These are phyloP conservation scores for Darevskia nairensis DNA, from an alignment of 2,797 vertebrate species.

Conservation along the genomic window DNA sequence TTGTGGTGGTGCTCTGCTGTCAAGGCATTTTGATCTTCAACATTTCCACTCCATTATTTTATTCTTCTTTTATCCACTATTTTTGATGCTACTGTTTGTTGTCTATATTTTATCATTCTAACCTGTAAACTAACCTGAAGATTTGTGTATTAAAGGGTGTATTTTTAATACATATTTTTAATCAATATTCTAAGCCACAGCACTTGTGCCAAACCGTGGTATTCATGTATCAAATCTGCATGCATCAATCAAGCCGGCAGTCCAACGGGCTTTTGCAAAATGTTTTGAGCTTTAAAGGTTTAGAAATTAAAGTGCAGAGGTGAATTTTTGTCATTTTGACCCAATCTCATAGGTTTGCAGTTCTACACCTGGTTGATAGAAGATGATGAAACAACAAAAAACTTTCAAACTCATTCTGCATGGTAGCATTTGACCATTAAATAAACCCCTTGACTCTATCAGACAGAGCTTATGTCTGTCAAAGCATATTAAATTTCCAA, in stretches of 20 bases:
- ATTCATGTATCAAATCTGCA: neutral
- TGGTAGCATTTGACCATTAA: neutral
- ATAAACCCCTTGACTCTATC: neutral
- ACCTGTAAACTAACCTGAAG: no score
- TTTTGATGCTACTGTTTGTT: no score
- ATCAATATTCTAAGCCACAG: neutral
- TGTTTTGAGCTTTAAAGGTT: neutral
- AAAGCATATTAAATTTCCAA: slow-evolving; percentile 6
- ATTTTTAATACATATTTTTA: neutral
- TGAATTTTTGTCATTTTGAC: neutral
- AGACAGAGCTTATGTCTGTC: neutral
- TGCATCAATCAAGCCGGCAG: neutral
- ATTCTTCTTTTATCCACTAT: no score
- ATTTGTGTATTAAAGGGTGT: no score
- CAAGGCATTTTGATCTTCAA: neutral
- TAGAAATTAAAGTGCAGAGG: neutral
- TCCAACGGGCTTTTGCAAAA: neutral
- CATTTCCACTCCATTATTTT: neutral
- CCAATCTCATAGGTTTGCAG: neutral
- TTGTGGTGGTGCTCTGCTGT: no score
- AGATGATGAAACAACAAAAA: slow-evolving; percentile 30
- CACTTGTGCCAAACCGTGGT: neutral
- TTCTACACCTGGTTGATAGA: neutral
- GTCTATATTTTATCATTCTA: no score
- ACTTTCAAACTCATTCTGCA: neutral